phyloP scores from a whole-genome alignment of 2,888 invertebrate genomes.

The Drosophila meridionalis region DNA sequence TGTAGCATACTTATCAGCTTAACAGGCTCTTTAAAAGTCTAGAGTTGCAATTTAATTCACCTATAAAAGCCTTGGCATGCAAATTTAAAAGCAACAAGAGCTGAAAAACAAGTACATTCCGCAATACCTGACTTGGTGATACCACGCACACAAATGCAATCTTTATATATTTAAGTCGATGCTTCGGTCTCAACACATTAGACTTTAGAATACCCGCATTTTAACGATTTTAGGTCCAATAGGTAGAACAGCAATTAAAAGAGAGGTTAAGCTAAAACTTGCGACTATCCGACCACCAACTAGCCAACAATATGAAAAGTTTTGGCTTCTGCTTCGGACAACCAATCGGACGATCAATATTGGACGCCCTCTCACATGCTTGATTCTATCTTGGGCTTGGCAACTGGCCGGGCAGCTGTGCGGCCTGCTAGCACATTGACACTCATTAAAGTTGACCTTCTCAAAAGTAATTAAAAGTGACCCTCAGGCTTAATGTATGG shows the following conservation, averaged over 20 bases:
- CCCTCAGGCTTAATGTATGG: conserved; percentile 80
- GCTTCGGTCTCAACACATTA: background rate
- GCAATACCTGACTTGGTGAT: background rate
- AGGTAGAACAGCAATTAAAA: background rate
- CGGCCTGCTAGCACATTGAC: conserved; percentile 58
- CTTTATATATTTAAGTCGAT: background rate
- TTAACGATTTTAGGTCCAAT: background rate
- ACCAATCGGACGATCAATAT: conserved; percentile 66
- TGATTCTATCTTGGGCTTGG: conserved; percentile 10
- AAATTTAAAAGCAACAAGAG: conserved; percentile 38
- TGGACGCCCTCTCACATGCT: conserved; percentile 15
- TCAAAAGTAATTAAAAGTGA: conserved; percentile 83
- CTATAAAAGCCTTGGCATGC: conserved; percentile 33
- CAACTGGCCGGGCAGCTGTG: conserved; percentile 40
- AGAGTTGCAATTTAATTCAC: conserved; percentile 12
- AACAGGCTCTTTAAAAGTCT: conserved; percentile 2
- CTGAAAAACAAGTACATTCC: background rate
- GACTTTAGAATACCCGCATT: background rate
- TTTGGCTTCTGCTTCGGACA: conserved; percentile 57
- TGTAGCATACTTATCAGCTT: conserved; percentile 42
- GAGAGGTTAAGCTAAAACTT: background rate
- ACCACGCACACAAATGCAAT: background rate
- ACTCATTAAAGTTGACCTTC: conserved; percentile 82
- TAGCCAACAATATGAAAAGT: conserved; percentile 74
- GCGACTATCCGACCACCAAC: conserved; percentile 51